Percentiles rank a stretch among this genome's conserved stretches.
These are phyloP conservation scores for Acronicta alni DNA, from an alignment of 2,888 invertebrate species.

Conservation along the genomic window DNA sequence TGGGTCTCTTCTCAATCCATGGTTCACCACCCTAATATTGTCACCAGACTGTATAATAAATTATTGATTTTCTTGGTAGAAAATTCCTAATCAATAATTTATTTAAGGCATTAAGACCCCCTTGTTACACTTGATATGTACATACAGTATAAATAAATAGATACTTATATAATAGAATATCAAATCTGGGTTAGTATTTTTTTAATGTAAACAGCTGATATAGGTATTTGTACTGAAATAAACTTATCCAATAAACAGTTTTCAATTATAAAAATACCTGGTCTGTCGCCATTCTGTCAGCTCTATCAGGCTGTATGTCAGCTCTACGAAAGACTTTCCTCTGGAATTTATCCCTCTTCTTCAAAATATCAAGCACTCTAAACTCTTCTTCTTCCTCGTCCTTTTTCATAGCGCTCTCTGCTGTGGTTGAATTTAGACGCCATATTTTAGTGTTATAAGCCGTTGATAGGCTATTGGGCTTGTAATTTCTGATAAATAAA, in stretches of 20 bases:
- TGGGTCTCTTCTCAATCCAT: too few species aligned
- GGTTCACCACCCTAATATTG: too few species aligned
- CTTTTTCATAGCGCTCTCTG: constrained; percentile 69
- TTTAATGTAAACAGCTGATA: constrained; percentile 12
- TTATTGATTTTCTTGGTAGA: too few species aligned
- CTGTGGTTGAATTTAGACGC: constrained; percentile 77
- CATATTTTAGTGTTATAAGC: constrained; percentile 74
- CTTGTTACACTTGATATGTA: too few species aligned
- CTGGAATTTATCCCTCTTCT: constrained; percentile 73
- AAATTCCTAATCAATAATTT: too few species aligned
- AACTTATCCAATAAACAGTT: background rate
- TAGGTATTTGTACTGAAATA: background rate
- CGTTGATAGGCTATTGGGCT: constrained; percentile 63
- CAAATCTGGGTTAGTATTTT: too few species aligned
- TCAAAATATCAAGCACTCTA: constrained; percentile 85
- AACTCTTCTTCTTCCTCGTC: constrained; percentile 84
- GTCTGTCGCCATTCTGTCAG: constrained; percentile 80
- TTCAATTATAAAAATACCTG: constrained; percentile 70
- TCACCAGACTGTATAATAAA: too few species aligned
- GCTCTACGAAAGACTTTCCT: constrained; percentile 64
- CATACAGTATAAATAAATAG: too few species aligned
- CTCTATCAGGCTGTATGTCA: constrained; percentile 82
- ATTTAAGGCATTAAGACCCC: too few species aligned
- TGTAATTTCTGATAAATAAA: constrained; percentile 76
- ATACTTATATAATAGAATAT: too few species aligned